Conservation (phyloP, 1,140 invertebrate genomes). For the Oryctes rhinoceros region DNA sequence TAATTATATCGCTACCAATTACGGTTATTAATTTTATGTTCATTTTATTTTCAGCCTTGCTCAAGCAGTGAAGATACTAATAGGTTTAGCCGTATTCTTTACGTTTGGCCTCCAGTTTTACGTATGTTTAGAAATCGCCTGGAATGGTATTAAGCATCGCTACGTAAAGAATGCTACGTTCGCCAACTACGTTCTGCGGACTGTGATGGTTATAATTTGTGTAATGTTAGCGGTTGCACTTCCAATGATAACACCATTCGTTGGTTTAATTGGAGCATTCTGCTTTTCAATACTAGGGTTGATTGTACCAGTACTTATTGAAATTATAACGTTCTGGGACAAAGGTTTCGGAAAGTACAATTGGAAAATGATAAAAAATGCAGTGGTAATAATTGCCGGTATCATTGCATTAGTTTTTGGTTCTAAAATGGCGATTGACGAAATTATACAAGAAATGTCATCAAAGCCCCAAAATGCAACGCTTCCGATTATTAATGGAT, state of each 20-base stretch:
- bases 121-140: conserved; percentile 87
- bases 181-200: conserved; percentile 81
- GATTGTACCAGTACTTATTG: conserved; percentile 88
- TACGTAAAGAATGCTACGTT: conserved; percentile 73
- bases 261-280: conserved; percentile 93
- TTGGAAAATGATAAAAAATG: conserved; percentile 81
- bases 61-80: conserved; percentile 85
- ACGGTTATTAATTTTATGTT: neutral
- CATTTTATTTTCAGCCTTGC: conserved; percentile 72
- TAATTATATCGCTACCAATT: neutral
- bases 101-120: conserved; percentile 97
- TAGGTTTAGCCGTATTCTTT: conserved; percentile 88
- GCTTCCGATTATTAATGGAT: neutral
- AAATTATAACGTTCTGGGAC: conserved; percentile 83
- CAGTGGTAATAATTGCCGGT: conserved; percentile 77
- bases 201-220: conserved; percentile 68
- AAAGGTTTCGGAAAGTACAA: conserved; percentile 74
- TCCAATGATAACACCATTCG: conserved; percentile 89
- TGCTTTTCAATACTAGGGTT: conserved; percentile 93
- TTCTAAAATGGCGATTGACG: conserved; percentile 76
- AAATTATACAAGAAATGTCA: conserved; percentile 65
- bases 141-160: conserved; percentile 76
- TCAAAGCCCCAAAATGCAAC: neutral
- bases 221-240: conserved; percentile 86
- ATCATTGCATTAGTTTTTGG: conserved; percentile 81